Evolutionary conservation across 1,140 invertebrate genomes (phyloP), one percentile per base, ranked within the genome.

Genomic region (Listronotus bonariensis): DNA sequence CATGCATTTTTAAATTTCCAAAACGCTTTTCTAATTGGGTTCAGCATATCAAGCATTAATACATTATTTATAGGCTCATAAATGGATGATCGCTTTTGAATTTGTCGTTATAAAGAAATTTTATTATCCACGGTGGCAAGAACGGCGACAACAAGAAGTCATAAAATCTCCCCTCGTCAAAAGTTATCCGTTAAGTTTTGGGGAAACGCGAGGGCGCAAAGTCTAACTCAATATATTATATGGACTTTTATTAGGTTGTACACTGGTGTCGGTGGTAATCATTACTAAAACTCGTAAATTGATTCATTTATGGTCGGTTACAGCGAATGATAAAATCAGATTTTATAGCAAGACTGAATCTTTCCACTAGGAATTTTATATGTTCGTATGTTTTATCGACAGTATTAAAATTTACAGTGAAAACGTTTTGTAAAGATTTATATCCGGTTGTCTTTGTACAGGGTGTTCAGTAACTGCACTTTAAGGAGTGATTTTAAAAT

Each of bases 201-300:
- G 42, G 67, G 52, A 43, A 42, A 34, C 32, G 34, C 31, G 32
- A 18, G 49, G 49, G 49, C 17, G 38, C 51, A 43, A 34, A 41
- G 53, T 49, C 62, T 69, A 72, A 72, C 68, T 72, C 70, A 65
- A 72, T 72, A 72, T 68, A 72, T 72, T 68, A 69, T 58, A 70
- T 70, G 68, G 62, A 68, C 63, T 72, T 72, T 70, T 70, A 72
- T 72, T 72, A 67, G 57, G 68, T 70, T 72, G 68, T 72, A 70
- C 53, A 54, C 42, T 45, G 62, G 68, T 66, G 70, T 70, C 65
- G 51, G 63, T 41, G 32, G 58, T 70, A 70, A 72, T 70, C 59
- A 68, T 68, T 52, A 53, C 45, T 45, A 58, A 65, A 65, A 67
- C 70, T 57, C 53, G 58, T 68, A 70, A 70, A 72, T 72, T 72